These are phyloP conservation scores for Phlogophora meticulosa DNA, from an alignment of 2,888 invertebrate genomes.

Conservation along the genomic window DNA sequence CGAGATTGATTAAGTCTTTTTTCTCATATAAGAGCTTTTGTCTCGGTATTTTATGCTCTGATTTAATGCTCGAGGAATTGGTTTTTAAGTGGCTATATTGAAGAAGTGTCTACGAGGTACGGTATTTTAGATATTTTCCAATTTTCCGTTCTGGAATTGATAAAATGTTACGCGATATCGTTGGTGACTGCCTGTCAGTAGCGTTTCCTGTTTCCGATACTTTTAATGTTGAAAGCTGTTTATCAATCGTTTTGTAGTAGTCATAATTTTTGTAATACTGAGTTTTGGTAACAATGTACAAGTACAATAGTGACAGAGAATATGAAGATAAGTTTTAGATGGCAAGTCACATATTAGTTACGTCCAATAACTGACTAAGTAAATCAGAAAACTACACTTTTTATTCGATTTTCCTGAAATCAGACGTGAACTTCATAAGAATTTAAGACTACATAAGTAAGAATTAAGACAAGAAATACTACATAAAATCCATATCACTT, in stretches of 20 bases:
- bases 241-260: neutral
- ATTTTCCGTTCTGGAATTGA: conserved; percentile 34
- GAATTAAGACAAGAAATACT: no score
- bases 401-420: no score
- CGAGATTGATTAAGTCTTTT: conserved; percentile 65
- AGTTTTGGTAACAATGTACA: no score
- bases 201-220: conserved; percentile 4
- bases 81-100: conserved; percentile 51
- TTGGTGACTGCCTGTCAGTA: conserved; percentile 18
- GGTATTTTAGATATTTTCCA: conserved; percentile 35
- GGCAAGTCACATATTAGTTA: no score
- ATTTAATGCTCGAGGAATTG: conserved; percentile 49
- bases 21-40: conserved; percentile 54
- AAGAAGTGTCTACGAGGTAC: conserved; percentile 22
- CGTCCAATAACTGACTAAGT: no score
- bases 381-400: no score
- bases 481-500: no score
- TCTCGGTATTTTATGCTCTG: conserved; percentile 54
- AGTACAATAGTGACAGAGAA: no score
- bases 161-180: conserved; percentile 39
- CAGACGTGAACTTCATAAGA: no score
- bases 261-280: neutral
- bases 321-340: no score
- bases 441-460: no score
- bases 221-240: conserved; percentile 1